phyloP scores from a whole-genome alignment of 2,888 invertebrate species.

The Ochropacha duplaris region DNA sequence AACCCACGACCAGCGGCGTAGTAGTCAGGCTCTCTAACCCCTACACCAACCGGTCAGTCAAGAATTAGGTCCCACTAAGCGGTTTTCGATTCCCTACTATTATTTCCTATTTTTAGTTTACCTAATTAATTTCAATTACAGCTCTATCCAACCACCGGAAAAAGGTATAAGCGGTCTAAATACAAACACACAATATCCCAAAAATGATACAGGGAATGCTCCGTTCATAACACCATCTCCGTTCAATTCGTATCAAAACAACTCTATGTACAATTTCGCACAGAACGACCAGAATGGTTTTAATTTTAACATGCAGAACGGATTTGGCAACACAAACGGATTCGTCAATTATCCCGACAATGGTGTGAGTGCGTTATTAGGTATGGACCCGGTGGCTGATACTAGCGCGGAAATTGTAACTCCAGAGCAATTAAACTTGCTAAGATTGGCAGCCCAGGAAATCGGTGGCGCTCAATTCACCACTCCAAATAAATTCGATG shows the following conservation, averaged over 20 bases:
- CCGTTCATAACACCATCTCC: constrained; percentile 51
- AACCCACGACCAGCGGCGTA: too few species aligned
- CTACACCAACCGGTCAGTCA: too few species aligned
- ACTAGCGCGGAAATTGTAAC: constrained; percentile 54
- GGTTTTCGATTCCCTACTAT: neutral
- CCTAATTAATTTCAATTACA: constrained; percentile 30
- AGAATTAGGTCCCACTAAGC: neutral
- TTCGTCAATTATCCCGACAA: constrained; percentile 66
- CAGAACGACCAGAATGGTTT: constrained; percentile 64
- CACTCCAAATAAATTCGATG: constrained; percentile 63
- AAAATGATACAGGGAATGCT: constrained; percentile 52
- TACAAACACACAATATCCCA: constrained; percentile 49
- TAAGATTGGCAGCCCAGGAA: constrained; percentile 78
- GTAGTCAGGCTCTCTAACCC: too few species aligned
- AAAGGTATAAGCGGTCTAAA: constrained; percentile 57
- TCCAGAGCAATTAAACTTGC: constrained; percentile 72
- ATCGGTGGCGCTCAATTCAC: constrained; percentile 76
- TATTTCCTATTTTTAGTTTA: too few species aligned
- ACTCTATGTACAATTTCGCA: constrained; percentile 52
- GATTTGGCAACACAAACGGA: constrained; percentile 58
- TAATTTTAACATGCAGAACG: constrained; percentile 63
- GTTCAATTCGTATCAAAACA: constrained; percentile 57
- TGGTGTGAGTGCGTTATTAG: constrained; percentile 57
- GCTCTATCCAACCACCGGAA: constrained; percentile 68
- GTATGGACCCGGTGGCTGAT: constrained; percentile 60